Evolutionary conservation across 2,888 invertebrate genomes (phyloP), one percentile per base, ranked within the genome.

Genomic region (Galerucella nymphaeae): DNA sequence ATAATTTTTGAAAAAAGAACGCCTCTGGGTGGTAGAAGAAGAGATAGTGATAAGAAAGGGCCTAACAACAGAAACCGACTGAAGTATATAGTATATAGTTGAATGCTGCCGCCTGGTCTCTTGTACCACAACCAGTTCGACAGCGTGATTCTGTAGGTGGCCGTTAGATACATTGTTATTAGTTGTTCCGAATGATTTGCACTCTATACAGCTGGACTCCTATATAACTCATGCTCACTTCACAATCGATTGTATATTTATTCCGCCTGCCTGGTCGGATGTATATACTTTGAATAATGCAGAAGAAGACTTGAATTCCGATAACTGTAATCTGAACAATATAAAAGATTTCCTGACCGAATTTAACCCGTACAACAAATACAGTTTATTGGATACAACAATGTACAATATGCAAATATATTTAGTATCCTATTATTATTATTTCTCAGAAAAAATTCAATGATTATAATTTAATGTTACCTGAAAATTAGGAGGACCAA

Each of bases 121-220:
- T 77, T 76, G 72, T 79, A 76, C 80, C 80, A 80, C 80, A 80
- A 82, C 81, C 79, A 81, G 82, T 81, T 82, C 78, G 72, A 79
- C 79, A 81, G 82, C 83, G 83, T 83, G 82, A 83, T 81, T 81
- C 81, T 82, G 84, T 84, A 83, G 84, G 84, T 84, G 84, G 83
- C 82, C 84, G 79, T 76, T 79, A 79, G 80, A 80, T 79, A 81
- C 80, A 80, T 81, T 81, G 80, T 80, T 81, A 81, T 81, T 81
- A 81, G 80, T 78, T 79, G 81, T 80, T 81, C 77, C 75, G 78
- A 82, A 80, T 82, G 81, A 80, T 82, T 81, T 81, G 82, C 81
- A 80, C 81, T 80, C 78, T 77, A 78, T 80, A 74, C 75, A 73
- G 73, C 74, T 68, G 70, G 70, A 72, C 63, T 70, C 65, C 63